Base-by-base conservation (phyloP, 2,888 invertebrate genomes). In the Microdon myrmicae region DNA sequence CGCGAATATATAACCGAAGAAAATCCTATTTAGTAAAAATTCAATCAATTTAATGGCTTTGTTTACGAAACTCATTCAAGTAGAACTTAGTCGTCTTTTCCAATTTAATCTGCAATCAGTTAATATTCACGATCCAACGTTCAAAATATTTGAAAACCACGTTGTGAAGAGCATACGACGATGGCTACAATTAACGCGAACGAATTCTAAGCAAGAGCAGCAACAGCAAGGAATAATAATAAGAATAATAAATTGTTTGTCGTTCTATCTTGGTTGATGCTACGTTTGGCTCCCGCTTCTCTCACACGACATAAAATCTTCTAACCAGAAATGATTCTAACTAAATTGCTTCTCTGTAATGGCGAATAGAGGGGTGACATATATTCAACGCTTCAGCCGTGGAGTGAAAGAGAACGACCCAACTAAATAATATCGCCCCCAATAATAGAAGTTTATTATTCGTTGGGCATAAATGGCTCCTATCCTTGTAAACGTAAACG, bases 361-460 rank as follows among this genome's bases (percentile, higher is more conserved):
- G 13, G 29, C 32, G 10, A 34, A n/a, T n/a, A n/a, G 8, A 8
- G 16, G n/a, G 20, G 13, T 20, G 14, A 29, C 9, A 13, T 20
- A 54, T 39, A 29, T 31, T 20, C 25, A 32, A 20, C 28, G 8
- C 13, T 7, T 7, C 5, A 26, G 6, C 19, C 22, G 7, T 9
- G 22, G 32, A 19, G 23, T 14, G 22, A 13, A 39, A 13, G 28
- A 28, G 25, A 39, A 28, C 29, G 41, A 35, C 19, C 45, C 49
- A 44, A 49, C 49, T 64, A 37, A 56, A 56, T 45, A 56, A 56
- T 47, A 64, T 64, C 51, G 41, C 45, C 37, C 51, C 35, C 61
- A 56, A 64, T 64, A 64, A 64, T 64, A 64, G 49, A 45, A 61
- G 34, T 56, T 64, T 64, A 61, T 61, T 56, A 51, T 49, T 55